Evolutionary conservation across 64 coral and sea anemone genomes (phyloP), one percentile per base, ranked within the genome.

Genomic region (Orbicella faveolata): DNA sequence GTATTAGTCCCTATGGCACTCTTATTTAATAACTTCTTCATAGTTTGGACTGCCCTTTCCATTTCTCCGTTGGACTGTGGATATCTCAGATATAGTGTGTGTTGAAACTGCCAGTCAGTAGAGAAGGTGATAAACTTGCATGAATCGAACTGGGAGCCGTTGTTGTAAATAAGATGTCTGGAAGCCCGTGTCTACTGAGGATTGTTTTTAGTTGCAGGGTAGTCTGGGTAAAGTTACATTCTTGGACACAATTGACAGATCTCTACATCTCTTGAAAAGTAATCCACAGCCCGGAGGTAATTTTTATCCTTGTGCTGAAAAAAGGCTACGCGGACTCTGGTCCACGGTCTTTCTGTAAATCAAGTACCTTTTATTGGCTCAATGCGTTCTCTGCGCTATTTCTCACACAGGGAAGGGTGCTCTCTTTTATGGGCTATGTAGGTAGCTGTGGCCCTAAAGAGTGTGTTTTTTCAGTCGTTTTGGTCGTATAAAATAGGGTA

Each of bases 211-310:
- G 34, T 39, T 84, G 62, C 6, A 88, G 75, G 35, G 80, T 89
- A 30, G 88, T 89, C 15, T 89, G 74, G 52, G 57, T 30, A 34
- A 76, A 52, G 37, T 75, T 79, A 20, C 63, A 79, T 87, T 63
- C 72, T 87, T 90, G 76, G 88, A 68, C 62, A 81, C 76, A 30
- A 30, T 79, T 76, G 54, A 19, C 26, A 55, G 2, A 82, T 81
- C 79, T 81, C 88, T 72, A 73, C 78, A 82, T 90, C 88, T 62
- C 77, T 77, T 23, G 78, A 81, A 54, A 70, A 82, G 52, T 90
- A 80, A 44, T 75, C 88, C 36, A 79, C 88, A 2, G 35, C 44
- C 30, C 30, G 30, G 30, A 30, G 30, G 30, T 30, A 30, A 30
- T 30, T 30, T 30, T 30, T 30, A 30, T 30, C 30, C 30, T 30